Base-by-base conservation (phyloP, 2,797 vertebrate species). In the Naso thynnoides region DNA sequence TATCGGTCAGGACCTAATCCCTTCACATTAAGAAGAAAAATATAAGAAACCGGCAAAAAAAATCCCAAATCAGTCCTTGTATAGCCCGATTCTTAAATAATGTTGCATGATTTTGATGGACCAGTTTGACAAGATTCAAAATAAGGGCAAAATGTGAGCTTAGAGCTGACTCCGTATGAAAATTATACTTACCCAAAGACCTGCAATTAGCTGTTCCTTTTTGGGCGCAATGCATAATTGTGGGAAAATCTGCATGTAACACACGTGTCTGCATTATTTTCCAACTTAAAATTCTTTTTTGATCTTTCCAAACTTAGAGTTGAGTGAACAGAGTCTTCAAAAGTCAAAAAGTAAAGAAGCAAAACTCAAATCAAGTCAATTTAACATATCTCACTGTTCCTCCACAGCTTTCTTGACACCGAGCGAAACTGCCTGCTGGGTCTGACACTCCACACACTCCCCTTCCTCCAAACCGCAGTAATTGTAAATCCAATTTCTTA, bases 401-500 rank as follows among this genome's bases (percentile, higher is more conserved):
- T 63, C n/a, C 18, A n/a, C 33, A 27, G 45, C 23, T 54, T 19
- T 19, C 19, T 3, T 36, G 36, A 64, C 41, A 18, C 24, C 29
- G 19, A 54, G 63, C 6, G 8, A 45, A 56, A 42, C 5, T 26
- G 50, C 29, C 52, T 47, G 33, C 13, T 77, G 66, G 33, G 4
- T 48, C 36, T 10, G 41, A 50, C 47, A 14, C 8, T 26, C 19
- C 0, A 33, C 6, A 16, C 27, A 48, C 2, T 6, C 27, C 13
- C 4, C 39, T 53, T 50, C 60, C 70, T 19, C 18, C 18, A 3
- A 21, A 31, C 62, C 67, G 29, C 50, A 19, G 49, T 38, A 29
- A 74, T 36, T 58, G 70, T 52, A 52, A 61, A 71, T 68, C 63
- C 55, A 69, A 70, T 68, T 70, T 74, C 38, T 55, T 11, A 75